Conservation (phyloP, 2,113 vertebrate species). For the Ophthalmolycus amberensis region DNA sequence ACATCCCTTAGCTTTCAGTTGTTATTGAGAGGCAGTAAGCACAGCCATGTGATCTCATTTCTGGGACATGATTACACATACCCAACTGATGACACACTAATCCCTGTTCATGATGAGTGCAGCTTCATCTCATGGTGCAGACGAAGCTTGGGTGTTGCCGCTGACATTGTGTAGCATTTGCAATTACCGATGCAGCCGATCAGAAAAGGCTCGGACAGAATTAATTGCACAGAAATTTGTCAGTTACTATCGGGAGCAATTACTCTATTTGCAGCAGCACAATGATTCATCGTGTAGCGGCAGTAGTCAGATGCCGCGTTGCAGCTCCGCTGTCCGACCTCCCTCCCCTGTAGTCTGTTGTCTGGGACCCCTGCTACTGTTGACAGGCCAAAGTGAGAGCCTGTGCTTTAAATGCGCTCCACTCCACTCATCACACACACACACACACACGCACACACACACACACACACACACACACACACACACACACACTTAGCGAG, state of each 20-base stretch:
- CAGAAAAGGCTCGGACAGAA: conserved; percentile 24
- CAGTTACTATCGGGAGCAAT: conserved; percentile 53
- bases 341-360: conserved; percentile 40
- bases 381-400: conserved; percentile 63
- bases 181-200: conserved; percentile 48
- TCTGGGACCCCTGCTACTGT: conserved; percentile 56
- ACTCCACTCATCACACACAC: conserved; percentile 10
- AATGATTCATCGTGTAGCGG: conserved; percentile 40
- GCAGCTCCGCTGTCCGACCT: conserved; percentile 32
- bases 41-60: conserved; percentile 79
- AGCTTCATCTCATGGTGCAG: conserved; percentile 62
- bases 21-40: conserved; percentile 69
- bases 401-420: conserved; percentile 36
- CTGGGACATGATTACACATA: conserved; percentile 77
- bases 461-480: conserved; percentile 29
- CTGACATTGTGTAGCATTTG: conserved; percentile 71
- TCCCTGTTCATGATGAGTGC: conserved; percentile 58
- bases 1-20: conserved; percentile 64
- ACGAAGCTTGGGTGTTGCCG: conserved; percentile 73
- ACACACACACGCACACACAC: too few species aligned
- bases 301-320: conserved; percentile 27
- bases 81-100: conserved; percentile 79
- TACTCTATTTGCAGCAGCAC: conserved; percentile 29
- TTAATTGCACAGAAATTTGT: conserved; percentile 45
- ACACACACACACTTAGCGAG: conserved; percentile 44